Base-by-base conservation (phyloP, 1,140 invertebrate genomes). In the Macrotrachela quadricornifera region DNA sequence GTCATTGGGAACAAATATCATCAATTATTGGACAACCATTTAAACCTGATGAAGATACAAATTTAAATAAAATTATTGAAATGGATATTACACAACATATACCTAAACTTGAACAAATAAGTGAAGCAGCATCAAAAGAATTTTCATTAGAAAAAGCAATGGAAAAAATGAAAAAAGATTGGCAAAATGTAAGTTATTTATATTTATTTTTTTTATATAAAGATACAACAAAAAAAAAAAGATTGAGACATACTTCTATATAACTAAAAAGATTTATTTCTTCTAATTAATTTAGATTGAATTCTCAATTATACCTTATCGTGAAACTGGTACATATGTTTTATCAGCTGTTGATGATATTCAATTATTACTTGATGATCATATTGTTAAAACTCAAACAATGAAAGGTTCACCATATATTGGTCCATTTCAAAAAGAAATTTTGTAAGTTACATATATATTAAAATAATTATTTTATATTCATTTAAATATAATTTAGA, bases 371-470 rank as follows among this genome's bases (percentile, higher is more conserved):
- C 67, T 95, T 16, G 90, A 95, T 69, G 88, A 95, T 69, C 88
- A 95, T 67, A 82, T 94, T 57, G 82, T 92, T 10, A 94, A 94
- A 70, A 86, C 86, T 14, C 86, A 92, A 68, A 92, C 87, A 1
- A 94, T 95, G 85, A 83, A 88, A 67, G 87, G 86, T 61, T 94
- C 87, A 12, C 83, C 87, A 1, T 94, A 88, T 62, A 91, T 94
- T 54, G 91, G 90, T 64, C 88, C 88, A 1, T 92, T 95, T 66
- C 84, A 91, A 60, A 64, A 70, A 0, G 83, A 88, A 60, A 85
- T 92, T 70, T 78, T 81, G 21, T 30, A 30, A 30, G 21, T 30
- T n/a, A 30, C 21, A 4, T 30, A 30, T 30, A 4, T 4, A 4
- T 30, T 8, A 30, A 4, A 4, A 2, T 4, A 8, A 30, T 2